Evolutionary conservation across 2,113 vertebrate species (phyloP).

Genomic region (Syngnathus scovelli): DNA sequence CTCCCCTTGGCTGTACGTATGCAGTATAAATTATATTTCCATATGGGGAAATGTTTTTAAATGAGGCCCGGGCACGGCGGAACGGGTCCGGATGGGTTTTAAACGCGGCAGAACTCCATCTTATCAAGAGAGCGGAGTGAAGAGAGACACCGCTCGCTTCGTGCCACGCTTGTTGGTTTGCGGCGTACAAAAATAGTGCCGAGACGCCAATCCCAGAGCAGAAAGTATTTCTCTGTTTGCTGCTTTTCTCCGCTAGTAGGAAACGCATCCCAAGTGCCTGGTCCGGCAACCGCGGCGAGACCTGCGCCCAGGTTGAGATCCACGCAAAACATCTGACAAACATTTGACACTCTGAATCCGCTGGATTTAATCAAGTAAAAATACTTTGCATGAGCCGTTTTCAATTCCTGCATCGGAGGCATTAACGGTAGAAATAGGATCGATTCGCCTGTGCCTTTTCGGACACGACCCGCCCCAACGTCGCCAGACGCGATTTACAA

Average conservation of each 20-base stretch:
- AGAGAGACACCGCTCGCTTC: background rate
- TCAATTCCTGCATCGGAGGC: background rate
- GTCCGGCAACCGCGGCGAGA: conserved; percentile 42
- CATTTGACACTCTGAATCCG: too few species aligned
- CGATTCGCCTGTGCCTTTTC: background rate
- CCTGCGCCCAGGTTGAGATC: conserved; percentile 39
- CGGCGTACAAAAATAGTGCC: conserved; percentile 1
- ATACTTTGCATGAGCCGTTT: background rate
- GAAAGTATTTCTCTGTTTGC: conserved; percentile 6
- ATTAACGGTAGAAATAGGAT: background rate
- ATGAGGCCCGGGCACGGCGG: conserved; percentile 47
- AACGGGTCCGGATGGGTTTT: conserved; percentile 50
- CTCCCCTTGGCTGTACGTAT: conserved; percentile 61
- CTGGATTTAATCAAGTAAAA: background rate
- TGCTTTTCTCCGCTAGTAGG: conserved; percentile 30
- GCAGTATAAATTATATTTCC: conserved; percentile 66
- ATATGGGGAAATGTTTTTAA: conserved; percentile 62
- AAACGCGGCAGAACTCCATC: conserved; percentile 54
- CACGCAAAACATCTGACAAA: conserved; percentile 14
- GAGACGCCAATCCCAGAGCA: conserved; percentile 6
- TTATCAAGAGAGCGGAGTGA: background rate
- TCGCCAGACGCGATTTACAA: background rate
- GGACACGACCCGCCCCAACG: background rate
- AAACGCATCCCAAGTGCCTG: conserved; percentile 62
- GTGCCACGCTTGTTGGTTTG: background rate